Percentiles rank a stretch among this genome's conserved stretches.
phyloP scores from a whole-genome alignment of 2,113 vertebrate genomes.

The Chamaetylas fuelleborni region DNA sequence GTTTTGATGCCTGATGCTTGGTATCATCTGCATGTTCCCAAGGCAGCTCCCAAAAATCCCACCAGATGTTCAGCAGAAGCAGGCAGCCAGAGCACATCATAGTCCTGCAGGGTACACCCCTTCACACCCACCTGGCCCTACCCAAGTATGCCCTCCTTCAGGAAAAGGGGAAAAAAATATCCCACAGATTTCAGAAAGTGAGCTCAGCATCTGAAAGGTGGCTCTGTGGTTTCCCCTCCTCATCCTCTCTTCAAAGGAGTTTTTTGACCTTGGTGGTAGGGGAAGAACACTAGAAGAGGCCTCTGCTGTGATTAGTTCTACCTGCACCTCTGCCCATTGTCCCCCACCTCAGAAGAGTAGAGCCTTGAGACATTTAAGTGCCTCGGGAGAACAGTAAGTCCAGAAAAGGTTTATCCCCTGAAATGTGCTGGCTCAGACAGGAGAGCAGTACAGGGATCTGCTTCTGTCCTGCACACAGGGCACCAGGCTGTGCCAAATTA shows the following conservation, averaged over 20 bases:
- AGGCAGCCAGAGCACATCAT: rapidly evolving
- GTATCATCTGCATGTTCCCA: background rate
- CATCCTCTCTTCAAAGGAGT: background rate
- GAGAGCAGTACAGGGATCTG: background rate
- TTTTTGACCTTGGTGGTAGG: background rate
- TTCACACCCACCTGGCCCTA: background rate
- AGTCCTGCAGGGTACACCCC: background rate
- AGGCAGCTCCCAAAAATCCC: background rate
- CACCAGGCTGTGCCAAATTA: rapidly evolving
- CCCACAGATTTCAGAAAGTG: background rate
- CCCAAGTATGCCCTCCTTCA: background rate
- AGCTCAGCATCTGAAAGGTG: background rate
- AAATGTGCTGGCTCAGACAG: background rate
- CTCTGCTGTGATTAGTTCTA: background rate
- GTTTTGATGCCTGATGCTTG: background rate
- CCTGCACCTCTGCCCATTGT: background rate
- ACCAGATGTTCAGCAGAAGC: background rate
- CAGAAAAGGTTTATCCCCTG: background rate
- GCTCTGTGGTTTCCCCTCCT: background rate
- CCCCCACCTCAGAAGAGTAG: background rate
- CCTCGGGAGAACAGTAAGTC: background rate
- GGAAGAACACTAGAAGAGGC: background rate
- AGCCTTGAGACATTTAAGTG: background rate
- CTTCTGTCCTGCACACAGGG: background rate
- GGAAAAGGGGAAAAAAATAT: rapidly evolving